Percentiles rank a stretch among this genome's conserved stretches.
Conservation (phyloP, 2,888 invertebrate genomes). For the Lysandra bellargus region DNA sequence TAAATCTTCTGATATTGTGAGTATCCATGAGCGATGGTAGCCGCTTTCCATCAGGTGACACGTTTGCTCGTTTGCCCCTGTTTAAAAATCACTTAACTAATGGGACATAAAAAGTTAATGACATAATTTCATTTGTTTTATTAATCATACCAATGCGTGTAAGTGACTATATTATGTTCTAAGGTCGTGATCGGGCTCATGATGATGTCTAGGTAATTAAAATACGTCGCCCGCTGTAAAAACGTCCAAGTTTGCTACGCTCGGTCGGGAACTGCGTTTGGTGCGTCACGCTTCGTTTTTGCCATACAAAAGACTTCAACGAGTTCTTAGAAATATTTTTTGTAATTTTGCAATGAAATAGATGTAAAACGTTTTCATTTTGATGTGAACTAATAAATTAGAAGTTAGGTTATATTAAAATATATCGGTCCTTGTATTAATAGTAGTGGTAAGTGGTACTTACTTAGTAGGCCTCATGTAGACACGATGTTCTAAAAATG, state of each 20-base stretch:
- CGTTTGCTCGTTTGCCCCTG: too few species aligned
- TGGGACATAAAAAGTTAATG: too few species aligned
- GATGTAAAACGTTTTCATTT: background rate
- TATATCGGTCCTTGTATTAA: background rate
- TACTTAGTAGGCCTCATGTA: too few species aligned
- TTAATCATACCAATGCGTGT: too few species aligned
- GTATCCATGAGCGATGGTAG: too few species aligned
- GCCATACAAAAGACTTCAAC: slow-evolving; percentile 29
- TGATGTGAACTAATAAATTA: background rate
- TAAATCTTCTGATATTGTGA: too few species aligned
- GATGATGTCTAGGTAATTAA: background rate
- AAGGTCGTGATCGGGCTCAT: background rate
- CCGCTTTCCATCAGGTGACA: too few species aligned
- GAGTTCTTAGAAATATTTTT: background rate
- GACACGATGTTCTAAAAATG: too few species aligned
- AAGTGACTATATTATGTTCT: too few species aligned
- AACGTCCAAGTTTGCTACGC: background rate
- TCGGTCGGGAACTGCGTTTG: background rate
- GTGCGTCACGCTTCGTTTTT: slow-evolving; percentile 17
- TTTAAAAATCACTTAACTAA: too few species aligned
- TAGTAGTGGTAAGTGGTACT: too few species aligned
- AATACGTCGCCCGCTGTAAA: slow-evolving; percentile 16
- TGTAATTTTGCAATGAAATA: background rate
- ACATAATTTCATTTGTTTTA: too few species aligned
- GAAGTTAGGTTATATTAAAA: background rate